Evolutionary conservation across 2,888 invertebrate species (phyloP), one percentile per base, ranked within the genome.

Genomic region (Mesorhabditis spiculigera): DNA sequence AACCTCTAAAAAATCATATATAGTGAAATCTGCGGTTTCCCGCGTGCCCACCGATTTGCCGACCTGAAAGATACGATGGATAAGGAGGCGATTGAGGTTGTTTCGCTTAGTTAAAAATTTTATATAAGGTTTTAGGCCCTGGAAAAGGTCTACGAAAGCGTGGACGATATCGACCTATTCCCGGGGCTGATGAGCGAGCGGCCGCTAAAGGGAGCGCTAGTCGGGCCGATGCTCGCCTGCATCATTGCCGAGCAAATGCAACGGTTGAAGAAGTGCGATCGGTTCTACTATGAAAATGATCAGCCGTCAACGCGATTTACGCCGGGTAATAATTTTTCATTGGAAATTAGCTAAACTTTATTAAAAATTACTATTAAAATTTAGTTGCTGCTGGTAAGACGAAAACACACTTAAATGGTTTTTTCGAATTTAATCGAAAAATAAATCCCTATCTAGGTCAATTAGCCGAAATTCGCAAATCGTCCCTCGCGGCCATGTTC

Each of bases 131-230:
- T 81, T 43, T 66, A 58, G 16, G 81, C 83, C 3, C 74, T 85
- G 4, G 73, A 76, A 45, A 72, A 75, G 41, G 80, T 76, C 10
- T 85, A 85, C 77, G 86, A 86, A 4, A 91, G 92, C 4, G 95
- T 95, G 0, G 95, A 96, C 83, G 96, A 97, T 86, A 93, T 97
- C 70, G 89, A 97, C 87, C 89, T 96, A 4, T 97, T 96, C 90
- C 93, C 95, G 0, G 96, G 95, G 42, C 93, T 94, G 4, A 91
- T 96, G 91, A 92, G 93, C 80, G 90, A 90, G 86, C 89, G 92
- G 4, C 87, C 90, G 0, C 84, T 94, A 5, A 93, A 82, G 73
- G 84, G 95, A 5, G 95, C 85, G 4, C 73, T 86, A 0, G 92
- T 96, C 0, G 96, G 96, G 4, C 95, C 95, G 0, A 95, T 95